Evolutionary conservation across 2,113 vertebrate genomes (phyloP).

Genomic region (Tychaedon coryphoeus): DNA sequence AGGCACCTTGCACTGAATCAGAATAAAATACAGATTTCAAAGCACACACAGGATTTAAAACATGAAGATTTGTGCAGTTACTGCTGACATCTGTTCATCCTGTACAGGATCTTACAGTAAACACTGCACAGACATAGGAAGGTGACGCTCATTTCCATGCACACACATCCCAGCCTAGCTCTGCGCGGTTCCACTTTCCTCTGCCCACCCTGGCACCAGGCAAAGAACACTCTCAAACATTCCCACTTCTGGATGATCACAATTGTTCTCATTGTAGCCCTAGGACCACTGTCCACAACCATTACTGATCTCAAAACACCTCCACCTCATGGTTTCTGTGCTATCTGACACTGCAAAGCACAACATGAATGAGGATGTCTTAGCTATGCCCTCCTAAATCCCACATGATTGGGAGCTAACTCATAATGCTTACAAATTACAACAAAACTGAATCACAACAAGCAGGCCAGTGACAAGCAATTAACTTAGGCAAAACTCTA

Average conservation of each 20-base stretch:
- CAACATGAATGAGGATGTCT: background rate
- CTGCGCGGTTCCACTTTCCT: background rate
- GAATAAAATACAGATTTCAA: background rate
- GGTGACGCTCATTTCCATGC: background rate
- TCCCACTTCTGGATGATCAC: background rate
- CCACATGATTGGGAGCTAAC: background rate
- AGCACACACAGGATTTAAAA: background rate
- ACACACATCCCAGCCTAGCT: background rate
- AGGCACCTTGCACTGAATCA: background rate
- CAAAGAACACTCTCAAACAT: background rate
- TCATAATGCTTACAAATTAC: background rate
- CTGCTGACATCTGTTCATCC: background rate
- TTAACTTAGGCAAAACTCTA: background rate
- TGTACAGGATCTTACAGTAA: background rate
- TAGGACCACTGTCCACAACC: too few species aligned
- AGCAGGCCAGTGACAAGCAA: background rate
- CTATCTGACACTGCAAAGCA: background rate
- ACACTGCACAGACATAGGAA: fast-evolving
- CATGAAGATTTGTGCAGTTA: background rate
- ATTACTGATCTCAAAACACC: background rate
- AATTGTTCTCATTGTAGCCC: fast-evolving
- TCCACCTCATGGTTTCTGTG: fast-evolving
- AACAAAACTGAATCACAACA: background rate
- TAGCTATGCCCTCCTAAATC: background rate
- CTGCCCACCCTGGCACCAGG: fast-evolving